Evolutionary conservation across 2,113 vertebrate genomes (phyloP).

Genomic region (Carlito syrichta): DNA sequence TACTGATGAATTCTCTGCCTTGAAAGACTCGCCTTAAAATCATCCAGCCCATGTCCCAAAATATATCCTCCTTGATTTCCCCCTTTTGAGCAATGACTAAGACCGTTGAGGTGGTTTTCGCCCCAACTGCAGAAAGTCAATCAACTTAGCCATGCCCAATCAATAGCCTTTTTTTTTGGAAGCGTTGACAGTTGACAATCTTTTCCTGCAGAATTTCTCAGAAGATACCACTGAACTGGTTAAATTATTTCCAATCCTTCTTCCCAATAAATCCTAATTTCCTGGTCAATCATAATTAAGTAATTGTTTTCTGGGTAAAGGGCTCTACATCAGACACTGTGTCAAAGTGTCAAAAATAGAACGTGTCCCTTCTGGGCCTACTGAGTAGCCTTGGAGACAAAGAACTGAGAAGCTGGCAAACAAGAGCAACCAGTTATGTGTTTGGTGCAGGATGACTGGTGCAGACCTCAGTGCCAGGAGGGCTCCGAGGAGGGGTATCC

Average conservation of each 20-base stretch:
- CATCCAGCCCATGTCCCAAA: not conserved
- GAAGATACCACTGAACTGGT: not conserved
- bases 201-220: not conserved
- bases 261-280: not conserved
- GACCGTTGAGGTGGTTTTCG: not conserved
- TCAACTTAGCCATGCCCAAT: not conserved
- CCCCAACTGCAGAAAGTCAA: not conserved
- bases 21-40: not conserved
- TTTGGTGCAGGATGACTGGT: not conserved
- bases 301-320: not conserved
- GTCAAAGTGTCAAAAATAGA: not conserved
- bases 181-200: not conserved
- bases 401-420: not conserved
- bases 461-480: not conserved
- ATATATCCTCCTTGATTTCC: not conserved
- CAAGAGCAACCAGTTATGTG: not conserved
- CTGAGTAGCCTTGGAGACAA: not conserved
- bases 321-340: not conserved
- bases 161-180: not conserved
- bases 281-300: not conserved
- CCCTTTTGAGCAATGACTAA: not conserved
- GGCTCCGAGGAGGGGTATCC: not conserved
- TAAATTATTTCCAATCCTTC: not conserved
- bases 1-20: not conserved
- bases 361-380: not conserved